These are phyloP conservation scores for Aurelia aurita complex sp. Pacific DNA, from an alignment of 30 jellyfish, hydroid and myxozoan genomes.

Conservation along the genomic window DNA sequence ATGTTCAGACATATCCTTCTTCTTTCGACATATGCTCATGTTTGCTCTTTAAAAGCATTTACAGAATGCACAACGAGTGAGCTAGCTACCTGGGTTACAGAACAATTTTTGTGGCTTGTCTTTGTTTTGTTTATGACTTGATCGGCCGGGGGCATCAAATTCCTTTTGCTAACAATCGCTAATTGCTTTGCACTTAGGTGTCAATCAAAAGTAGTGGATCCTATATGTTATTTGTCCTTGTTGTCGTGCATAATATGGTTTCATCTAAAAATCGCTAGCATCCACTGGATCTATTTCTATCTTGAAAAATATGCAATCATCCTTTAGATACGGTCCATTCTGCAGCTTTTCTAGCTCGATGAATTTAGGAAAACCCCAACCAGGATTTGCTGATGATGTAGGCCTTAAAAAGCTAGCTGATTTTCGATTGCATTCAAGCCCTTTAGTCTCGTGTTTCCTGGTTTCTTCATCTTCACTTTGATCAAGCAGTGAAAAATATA, in stretches of 20 bases:
- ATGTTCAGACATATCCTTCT: too few species aligned
- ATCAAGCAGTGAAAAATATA: slow-evolving; percentile 21
- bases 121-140: too few species aligned
- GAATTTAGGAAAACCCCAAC: slow-evolving; percentile 76
- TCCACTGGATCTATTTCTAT: slow-evolving; percentile 39
- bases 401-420: slow-evolving; percentile 56
- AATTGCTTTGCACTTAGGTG: too few species aligned
- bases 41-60: too few species aligned
- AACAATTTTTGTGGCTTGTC: too few species aligned
- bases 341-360: slow-evolving; percentile 24
- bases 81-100: too few species aligned
- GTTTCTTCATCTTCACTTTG: not conserved
- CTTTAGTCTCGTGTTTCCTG: slow-evolving; percentile 5
- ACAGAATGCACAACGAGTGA: too few species aligned
- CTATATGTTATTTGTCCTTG: too few species aligned
- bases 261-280: not conserved
- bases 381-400: slow-evolving; percentile 35
- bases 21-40: too few species aligned
- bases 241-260: not conserved
- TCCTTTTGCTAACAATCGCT: too few species aligned
- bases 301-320: slow-evolving; percentile 25
- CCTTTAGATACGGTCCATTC: slow-evolving; percentile 20
- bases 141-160: too few species aligned
- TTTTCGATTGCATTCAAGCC: slow-evolving; percentile 31
- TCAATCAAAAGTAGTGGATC: too few species aligned